Evolutionary conservation across 2,113 vertebrate genomes (phyloP).

Genomic region (Pampusana beccarii): DNA sequence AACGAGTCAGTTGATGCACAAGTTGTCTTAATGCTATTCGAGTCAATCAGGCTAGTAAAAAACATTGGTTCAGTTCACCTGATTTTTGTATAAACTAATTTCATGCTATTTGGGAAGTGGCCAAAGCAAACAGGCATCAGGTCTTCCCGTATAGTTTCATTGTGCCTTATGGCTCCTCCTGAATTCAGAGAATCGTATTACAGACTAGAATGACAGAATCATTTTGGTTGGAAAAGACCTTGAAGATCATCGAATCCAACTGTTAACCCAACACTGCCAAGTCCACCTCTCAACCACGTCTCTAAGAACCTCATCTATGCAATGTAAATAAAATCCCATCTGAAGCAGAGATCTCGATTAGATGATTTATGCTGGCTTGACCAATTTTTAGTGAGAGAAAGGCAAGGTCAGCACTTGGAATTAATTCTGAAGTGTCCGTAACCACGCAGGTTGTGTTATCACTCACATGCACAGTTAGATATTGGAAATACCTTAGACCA

Average conservation of each 20-base stretch:
- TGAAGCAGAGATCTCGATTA: no score
- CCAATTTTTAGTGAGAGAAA: background rate
- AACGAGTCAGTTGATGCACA: rapidly evolving
- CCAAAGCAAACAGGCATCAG: background rate
- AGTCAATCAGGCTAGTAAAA: background rate
- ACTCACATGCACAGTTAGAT: background rate
- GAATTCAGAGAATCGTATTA: background rate
- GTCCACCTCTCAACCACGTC: no score
- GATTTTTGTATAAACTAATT: background rate
- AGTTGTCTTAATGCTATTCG: rapidly evolving
- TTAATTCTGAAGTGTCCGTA: background rate
- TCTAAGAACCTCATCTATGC: no score
- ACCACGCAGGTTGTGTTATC: background rate
- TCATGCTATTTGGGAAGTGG: rapidly evolving
- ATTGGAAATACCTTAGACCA: background rate
- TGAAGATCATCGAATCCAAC: no score
- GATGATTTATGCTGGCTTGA: background rate
- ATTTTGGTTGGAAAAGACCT: no score
- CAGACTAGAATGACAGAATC: no score
- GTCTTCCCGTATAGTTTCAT: background rate
- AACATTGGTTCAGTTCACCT: background rate
- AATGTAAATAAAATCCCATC: no score
- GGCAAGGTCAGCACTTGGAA: background rate
- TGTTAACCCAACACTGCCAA: no score
- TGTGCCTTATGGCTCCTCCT: background rate